A percentile compares a stretch with the other conserved stretches of the same genome.
These are phyloP conservation scores for Notothenia coriiceps DNA, from an alignment of 2,113 vertebrate species.

Conservation along the genomic window DNA sequence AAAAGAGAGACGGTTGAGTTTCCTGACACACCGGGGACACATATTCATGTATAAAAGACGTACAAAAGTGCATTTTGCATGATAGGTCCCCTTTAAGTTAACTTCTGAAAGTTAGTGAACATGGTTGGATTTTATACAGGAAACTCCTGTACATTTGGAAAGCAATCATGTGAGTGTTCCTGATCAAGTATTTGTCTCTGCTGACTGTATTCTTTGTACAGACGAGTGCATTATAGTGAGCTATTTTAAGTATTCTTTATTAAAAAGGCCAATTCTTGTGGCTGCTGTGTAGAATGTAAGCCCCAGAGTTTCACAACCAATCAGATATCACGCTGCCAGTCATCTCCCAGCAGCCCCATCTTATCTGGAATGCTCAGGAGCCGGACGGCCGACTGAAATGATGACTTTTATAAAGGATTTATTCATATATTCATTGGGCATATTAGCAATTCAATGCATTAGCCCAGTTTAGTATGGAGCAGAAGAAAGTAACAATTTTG, in stretches of 20 bases:
- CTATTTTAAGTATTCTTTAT: conserved; percentile 31
- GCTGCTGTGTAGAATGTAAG: conserved; percentile 7
- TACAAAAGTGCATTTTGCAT: too few species aligned
- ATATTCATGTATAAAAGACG: too few species aligned
- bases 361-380: conserved; percentile 55
- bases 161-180: too few species aligned
- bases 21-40: too few species aligned
- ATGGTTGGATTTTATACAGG: too few species aligned
- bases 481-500: conserved; percentile 52
- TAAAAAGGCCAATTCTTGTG: not conserved
- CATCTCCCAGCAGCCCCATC: conserved; percentile 11
- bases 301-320: conserved; percentile 14
- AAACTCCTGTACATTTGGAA: too few species aligned
- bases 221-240: not conserved
- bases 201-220: not conserved
- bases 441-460: conserved; percentile 70
- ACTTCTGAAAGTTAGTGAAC: too few species aligned
- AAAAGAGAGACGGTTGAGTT: too few species aligned
- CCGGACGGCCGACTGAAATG: conserved; percentile 38
- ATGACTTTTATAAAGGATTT: conserved; percentile 63
- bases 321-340: conserved; percentile 45
- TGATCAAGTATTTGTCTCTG: not conserved
- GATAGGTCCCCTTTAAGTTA: too few species aligned
- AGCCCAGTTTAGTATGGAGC: conserved; percentile 33
- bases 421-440: conserved; percentile 75